Evolutionary conservation across 2,888 invertebrate genomes (phyloP), one percentile per base, ranked within the genome.

Genomic region (Parasteatoda lunata): DNA sequence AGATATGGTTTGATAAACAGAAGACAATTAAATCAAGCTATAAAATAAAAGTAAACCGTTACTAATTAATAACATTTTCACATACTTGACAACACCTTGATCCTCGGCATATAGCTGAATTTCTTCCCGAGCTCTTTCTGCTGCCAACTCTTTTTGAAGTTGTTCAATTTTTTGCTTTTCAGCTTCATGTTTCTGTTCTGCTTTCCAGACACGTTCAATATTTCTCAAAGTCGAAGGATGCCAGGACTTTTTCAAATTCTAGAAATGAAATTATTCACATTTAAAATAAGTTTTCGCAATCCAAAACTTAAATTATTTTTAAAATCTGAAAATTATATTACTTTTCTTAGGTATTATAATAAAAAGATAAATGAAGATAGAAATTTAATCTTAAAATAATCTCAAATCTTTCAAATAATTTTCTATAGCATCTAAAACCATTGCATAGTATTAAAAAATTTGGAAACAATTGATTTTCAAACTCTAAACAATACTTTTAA

Each of bases 211-310:
- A 72, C 94, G 94, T 90, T 95, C 95, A 91, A 95, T 95, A 90
- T 95, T 95, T 91, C 95, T 95, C 93, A 95, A 93, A 0, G 95
- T 95, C 89, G 94, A 95, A 47, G 95, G 95, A 92, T 95, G 95
- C 95, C 95, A 95, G 93, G 95, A 95, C 91, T 95, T 95, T 89
- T 95, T 95, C 3, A 95, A 93, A 92, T 95, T 95, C 95, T 95
- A 90, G 79, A 80, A 88, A 66, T 59, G 3, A 15, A 68, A 30
- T 30, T 1, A 30, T n/a, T n/a, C n/a, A 80, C 54, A 7, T 30
- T 66, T 66, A 76, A 64, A 76, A 76, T 30, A 30, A 30, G 30
- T 1, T 30, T 30, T 30, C 30, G 30, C 30, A 30, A 30, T 30
- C 30, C 30, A 30, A 30, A 30, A 30, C 30, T 30, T 0, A 30